A percentile compares a stretch with the other conserved stretches of the same genome.
Evolutionary conservation across 2,113 vertebrate genomes (phyloP).

Genomic region (Heteronetta atricapilla): DNA sequence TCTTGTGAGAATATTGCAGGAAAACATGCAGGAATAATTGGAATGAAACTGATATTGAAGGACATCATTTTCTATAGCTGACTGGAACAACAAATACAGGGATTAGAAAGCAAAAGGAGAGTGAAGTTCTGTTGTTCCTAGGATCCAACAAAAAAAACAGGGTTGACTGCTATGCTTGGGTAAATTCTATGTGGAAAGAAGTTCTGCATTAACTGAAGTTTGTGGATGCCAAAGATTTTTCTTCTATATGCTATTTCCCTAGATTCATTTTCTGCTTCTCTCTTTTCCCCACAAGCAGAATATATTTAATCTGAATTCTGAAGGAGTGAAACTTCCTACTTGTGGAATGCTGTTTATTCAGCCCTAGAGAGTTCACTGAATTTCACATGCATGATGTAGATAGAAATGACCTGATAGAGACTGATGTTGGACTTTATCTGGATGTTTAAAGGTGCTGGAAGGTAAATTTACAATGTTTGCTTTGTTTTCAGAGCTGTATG

Average conservation of each 20-base stretch:
- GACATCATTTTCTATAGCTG: background rate
- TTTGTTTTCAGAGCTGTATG: slow-evolving; percentile 90
- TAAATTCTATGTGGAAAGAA: background rate
- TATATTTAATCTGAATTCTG: background rate
- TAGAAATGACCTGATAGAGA: background rate
- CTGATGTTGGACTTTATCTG: background rate
- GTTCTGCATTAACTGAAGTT: background rate
- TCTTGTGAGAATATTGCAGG: background rate
- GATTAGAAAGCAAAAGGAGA: background rate
- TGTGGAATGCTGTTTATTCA: background rate
- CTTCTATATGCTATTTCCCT: background rate
- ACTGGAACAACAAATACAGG: background rate
- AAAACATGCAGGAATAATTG: background rate
- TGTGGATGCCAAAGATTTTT: background rate
- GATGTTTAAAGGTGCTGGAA: background rate
- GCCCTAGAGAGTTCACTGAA: background rate
- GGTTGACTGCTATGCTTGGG: background rate
- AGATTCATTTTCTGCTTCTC: background rate
- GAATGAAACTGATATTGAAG: background rate
- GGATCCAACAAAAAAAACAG: background rate
- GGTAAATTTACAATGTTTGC: background rate
- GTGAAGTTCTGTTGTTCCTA: background rate
- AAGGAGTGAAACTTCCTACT: background rate
- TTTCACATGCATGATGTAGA: background rate
- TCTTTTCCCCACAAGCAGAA: background rate